Evolutionary conservation across 2,113 vertebrate species (phyloP).

Genomic region (Mormyrus lacerda): DNA sequence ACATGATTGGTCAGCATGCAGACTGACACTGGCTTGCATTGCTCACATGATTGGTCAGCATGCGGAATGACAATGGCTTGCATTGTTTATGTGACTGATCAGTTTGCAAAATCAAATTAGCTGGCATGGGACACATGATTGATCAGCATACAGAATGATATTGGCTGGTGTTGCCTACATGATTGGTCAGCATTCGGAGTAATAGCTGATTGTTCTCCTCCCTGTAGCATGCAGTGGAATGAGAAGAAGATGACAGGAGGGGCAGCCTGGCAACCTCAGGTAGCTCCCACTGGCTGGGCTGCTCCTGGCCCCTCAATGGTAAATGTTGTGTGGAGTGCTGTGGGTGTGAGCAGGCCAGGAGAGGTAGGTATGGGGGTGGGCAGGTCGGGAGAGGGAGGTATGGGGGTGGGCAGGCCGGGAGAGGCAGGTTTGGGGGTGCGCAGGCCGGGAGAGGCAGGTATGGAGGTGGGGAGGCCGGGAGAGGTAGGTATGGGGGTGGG

Average conservation of each 20-base stretch:
- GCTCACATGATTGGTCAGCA: not conserved
- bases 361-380: not conserved
- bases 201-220: not conserved
- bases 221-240: slow-evolving; percentile 66
- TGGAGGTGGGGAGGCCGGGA: not conserved
- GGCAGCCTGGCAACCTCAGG: slow-evolving; percentile 88
- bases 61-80: not conserved
- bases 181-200: not conserved
- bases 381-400: not conserved
- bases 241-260: slow-evolving; percentile 81
- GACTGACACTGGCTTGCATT: not conserved
- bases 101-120: not conserved
- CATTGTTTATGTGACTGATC: not conserved
- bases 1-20: not conserved
- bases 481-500: not conserved
- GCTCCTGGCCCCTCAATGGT: slow-evolving; percentile 75
- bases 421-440: not conserved
- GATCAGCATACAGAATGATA: not conserved
- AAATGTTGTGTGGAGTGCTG: slow-evolving; percentile 63
- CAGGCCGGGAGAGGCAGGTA: not conserved
- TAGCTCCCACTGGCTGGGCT: slow-evolving; percentile 91
- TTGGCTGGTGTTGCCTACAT: not conserved
- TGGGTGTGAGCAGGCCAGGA: slow-evolving; percentile 26
- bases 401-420: not conserved
- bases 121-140: not conserved